Percentiles rank a stretch among this genome's conserved stretches.
Evolutionary conservation across 2,888 invertebrate genomes (phyloP).

Genomic region (Hirtodrosophila cameraria): DNA sequence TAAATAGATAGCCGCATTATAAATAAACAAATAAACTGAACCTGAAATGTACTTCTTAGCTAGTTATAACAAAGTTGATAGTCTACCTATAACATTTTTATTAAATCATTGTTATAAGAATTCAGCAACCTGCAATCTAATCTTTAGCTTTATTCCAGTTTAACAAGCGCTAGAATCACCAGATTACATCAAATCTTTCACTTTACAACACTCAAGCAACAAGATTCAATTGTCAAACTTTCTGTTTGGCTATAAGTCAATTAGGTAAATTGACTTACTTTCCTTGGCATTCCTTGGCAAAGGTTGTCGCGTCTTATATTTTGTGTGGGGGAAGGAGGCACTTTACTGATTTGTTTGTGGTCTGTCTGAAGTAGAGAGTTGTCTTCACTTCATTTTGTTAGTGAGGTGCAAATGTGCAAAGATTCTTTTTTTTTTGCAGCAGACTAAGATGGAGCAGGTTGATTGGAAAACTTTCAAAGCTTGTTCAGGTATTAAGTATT

Average conservation of each 20-base stretch:
- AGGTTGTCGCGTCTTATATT: conserved; percentile 38
- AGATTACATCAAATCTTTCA: conserved; percentile 19
- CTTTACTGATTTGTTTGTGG: conserved; percentile 77
- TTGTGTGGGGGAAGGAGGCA: conserved; percentile 33
- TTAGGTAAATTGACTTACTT: conserved; percentile 73
- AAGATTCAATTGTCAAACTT: conserved; percentile 61
- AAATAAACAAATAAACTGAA: no score
- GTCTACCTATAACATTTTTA: no score
- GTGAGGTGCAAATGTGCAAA: conserved; percentile 58
- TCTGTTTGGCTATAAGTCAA: conserved; percentile 67
- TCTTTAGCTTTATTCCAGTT: conserved; percentile 1
- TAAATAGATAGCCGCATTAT: no score
- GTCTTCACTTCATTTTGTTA: conserved; percentile 46
- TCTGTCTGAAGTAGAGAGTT: conserved; percentile 33
- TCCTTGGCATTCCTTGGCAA: conserved; percentile 14
- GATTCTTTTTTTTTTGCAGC: conserved; percentile 28
- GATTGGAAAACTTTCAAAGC: conserved; percentile 39
- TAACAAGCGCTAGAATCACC: conserved; percentile 1
- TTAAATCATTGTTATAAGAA: background rate
- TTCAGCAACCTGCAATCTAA: background rate
- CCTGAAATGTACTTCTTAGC: no score
- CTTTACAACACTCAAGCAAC: conserved; percentile 24
- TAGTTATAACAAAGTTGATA: no score
- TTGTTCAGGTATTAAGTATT: conserved; percentile 2
- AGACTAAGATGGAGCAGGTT: conserved; percentile 27